phyloP scores from a whole-genome alignment of 2,113 vertebrate genomes.

The Anolis carolinensis region DNA sequence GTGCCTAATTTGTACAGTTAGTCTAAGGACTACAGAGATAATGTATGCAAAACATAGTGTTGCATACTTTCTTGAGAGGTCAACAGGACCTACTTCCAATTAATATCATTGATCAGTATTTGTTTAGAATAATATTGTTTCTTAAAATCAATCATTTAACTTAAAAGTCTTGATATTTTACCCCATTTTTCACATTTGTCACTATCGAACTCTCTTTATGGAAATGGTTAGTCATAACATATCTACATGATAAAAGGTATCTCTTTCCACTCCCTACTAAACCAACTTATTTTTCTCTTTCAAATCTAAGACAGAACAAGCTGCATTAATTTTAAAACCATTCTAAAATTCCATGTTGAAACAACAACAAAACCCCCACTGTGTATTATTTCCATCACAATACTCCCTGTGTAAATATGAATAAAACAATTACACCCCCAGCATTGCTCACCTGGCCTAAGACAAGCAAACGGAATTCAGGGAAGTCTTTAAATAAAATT shows the following conservation, averaged over 20 bases:
- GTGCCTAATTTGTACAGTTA: neutral
- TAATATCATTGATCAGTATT: neutral
- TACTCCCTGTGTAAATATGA: neutral
- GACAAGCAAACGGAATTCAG: neutral
- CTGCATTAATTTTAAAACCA: slow-evolving; percentile 15
- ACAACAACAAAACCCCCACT: fast-evolving
- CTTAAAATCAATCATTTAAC: neutral
- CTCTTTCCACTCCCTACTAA: neutral
- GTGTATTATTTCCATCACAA: neutral
- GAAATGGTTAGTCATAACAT: neutral
- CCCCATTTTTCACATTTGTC: neutral
- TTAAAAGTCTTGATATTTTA: neutral
- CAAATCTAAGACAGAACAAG: slow-evolving; percentile 8
- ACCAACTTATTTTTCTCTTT: neutral
- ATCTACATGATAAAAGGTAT: neutral
- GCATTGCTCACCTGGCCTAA: neutral
- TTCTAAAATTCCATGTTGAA: neutral
- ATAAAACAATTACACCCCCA: neutral
- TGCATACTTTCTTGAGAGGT: neutral
- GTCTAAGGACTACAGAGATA: neutral
- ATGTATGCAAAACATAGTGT: neutral
- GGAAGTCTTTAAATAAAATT: neutral
- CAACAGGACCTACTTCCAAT: neutral
- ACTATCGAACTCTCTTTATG: neutral
- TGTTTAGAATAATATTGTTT: neutral